These are phyloP conservation scores for Chaetodon trifasciatus DNA, from an alignment of 2,797 vertebrate species.

Conservation along the genomic window DNA sequence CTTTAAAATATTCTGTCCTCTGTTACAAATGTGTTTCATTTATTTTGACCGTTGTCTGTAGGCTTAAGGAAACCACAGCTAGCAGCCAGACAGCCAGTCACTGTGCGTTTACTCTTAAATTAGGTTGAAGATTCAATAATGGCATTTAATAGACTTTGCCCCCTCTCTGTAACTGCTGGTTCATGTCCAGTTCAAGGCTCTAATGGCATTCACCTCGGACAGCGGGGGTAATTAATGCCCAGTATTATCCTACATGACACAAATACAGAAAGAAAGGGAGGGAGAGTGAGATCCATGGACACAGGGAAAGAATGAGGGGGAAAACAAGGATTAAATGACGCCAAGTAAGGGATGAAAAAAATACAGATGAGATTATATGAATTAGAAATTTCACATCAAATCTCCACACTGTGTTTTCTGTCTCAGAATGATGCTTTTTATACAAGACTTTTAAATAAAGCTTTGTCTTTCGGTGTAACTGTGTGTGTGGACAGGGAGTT, in stretches of 20 bases:
- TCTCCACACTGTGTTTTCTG: background rate
- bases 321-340: background rate
- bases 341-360: background rate
- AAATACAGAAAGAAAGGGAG: slow-evolving; percentile 4
- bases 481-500: slow-evolving; percentile 1
- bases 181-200: slow-evolving; percentile 75
- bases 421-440: background rate
- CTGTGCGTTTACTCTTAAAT: slow-evolving; percentile 66
- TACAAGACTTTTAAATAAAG: background rate
- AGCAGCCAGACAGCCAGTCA: slow-evolving; percentile 44
- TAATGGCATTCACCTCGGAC: slow-evolving; percentile 69
- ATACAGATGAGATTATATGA: slow-evolving; percentile 1
- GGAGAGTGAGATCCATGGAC: background rate
- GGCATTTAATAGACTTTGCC: slow-evolving; percentile 74
- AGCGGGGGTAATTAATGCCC: slow-evolving; percentile 59
- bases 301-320: background rate
- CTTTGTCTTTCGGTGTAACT: background rate
- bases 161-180: slow-evolving; percentile 62
- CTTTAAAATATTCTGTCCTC: slow-evolving; percentile 29
- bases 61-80: slow-evolving; percentile 39
- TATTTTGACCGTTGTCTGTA: slow-evolving; percentile 34
- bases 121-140: slow-evolving; percentile 76
- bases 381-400: background rate
- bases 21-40: slow-evolving; percentile 58
- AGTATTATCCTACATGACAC: slow-evolving; percentile 60